A percentile compares a stretch with the other conserved stretches of the same genome.
phyloP scores from a whole-genome alignment of 2,113 vertebrate species.

The Toxostoma redivivum region DNA sequence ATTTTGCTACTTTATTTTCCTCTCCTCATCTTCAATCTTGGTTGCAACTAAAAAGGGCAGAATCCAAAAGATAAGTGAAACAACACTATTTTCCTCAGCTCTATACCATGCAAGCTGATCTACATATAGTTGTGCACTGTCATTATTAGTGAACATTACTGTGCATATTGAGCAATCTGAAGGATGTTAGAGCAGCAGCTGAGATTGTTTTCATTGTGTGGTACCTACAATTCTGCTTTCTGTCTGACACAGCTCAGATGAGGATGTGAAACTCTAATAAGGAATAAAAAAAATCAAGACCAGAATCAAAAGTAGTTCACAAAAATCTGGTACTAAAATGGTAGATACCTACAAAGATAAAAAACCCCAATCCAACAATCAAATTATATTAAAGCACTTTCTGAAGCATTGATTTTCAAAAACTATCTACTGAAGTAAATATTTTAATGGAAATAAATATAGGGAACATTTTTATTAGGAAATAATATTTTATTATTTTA shows the following conservation, averaged over 20 bases:
- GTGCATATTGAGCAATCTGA: background rate
- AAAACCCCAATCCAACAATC: background rate
- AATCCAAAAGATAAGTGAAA: background rate
- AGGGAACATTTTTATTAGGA: background rate
- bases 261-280: background rate
- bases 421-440: background rate
- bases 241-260: background rate
- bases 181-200: background rate
- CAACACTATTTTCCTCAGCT: background rate
- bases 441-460: background rate
- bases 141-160: background rate
- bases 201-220: background rate
- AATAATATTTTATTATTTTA: background rate
- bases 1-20: background rate
- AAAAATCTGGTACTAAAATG: background rate
- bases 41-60: background rate
- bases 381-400: background rate
- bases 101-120: background rate
- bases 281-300: background rate
- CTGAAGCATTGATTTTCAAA: background rate
- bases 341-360: background rate
- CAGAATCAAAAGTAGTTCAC: background rate
- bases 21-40: background rate
- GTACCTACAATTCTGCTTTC: background rate
- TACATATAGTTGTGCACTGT: background rate